A percentile compares a stretch with the other conserved stretches of the same genome.
These are phyloP conservation scores for Brachylomia viminalis DNA, from an alignment of 2,888 invertebrate genomes.

Conservation along the genomic window DNA sequence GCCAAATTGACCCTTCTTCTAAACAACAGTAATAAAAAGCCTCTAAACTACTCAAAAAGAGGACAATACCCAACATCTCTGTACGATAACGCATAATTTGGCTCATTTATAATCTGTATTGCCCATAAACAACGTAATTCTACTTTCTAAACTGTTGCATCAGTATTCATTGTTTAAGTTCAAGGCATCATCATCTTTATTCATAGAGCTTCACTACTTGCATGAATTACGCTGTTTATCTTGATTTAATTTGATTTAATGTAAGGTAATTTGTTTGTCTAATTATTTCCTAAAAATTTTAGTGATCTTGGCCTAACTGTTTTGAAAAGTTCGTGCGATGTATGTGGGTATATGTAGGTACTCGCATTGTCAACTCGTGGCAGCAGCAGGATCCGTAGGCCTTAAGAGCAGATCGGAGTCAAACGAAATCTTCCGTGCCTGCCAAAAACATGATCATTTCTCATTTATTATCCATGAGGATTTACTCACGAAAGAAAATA, in stretches of 20 bases:
- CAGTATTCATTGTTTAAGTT: slow-evolving; percentile 57
- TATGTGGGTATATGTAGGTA: too few species aligned
- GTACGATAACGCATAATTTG: slow-evolving; percentile 51
- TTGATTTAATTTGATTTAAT: slow-evolving; percentile 39
- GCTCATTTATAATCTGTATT: slow-evolving; percentile 46
- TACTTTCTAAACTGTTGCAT: slow-evolving; percentile 61
- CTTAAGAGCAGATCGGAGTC: not conserved
- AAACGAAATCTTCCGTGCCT: not conserved
- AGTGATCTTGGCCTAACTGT: not conserved
- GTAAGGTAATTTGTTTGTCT: not conserved
- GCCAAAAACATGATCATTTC: too few species aligned
- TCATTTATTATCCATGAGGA: too few species aligned
- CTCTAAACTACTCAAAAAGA: slow-evolving; percentile 31
- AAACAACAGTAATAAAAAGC: slow-evolving; percentile 40
- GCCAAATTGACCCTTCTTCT: slow-evolving; percentile 25
- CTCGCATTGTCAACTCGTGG: not conserved
- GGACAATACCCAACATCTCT: slow-evolving; percentile 37
- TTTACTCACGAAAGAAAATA: too few species aligned
- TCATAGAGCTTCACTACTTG: slow-evolving; percentile 28
- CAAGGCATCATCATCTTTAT: slow-evolving; percentile 60
- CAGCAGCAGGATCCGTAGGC: too few species aligned
- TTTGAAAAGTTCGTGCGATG: not conserved
- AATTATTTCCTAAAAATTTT: slow-evolving; percentile 26
- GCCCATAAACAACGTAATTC: slow-evolving; percentile 49
- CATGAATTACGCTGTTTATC: slow-evolving; percentile 40